Evolutionary conservation across 2,113 vertebrate genomes (phyloP), one percentile per base, ranked within the genome.

Genomic region (Sclerurus mexicanus): DNA sequence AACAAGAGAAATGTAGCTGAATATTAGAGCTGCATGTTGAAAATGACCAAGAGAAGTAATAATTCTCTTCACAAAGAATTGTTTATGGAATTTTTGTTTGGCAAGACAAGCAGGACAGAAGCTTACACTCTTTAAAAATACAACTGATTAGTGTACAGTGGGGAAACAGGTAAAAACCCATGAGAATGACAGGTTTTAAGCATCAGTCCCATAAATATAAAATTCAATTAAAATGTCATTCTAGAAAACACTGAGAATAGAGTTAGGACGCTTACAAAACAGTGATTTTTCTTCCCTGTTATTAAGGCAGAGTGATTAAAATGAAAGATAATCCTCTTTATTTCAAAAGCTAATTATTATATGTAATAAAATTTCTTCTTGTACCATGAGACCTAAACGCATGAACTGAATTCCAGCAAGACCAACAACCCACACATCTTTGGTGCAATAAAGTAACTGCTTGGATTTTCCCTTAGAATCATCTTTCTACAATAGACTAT

Each of bases 291-390:
- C 53, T 90, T 74, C 23, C 10, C 46, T 63, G 60, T 35, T 49
- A 72, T 72, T 81, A 90, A 89, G 46, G n/a, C 52, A 64, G 17
- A 33, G 31, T 72, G 90, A 95, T 93, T 89, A 94, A 95, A 96
- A 77, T 74, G 37, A 74, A 95, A 93, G 60, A 94, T 75, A 85
- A 92, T 27, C 30, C 19, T 19, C 68, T 75, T 77, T 59, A 77
- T 81, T 95, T 84, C 64, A 93, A 92, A 90, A 92, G 62, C 88
- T 87, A 93, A 92, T 87, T 91, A 91, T 85, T 84, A 68, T 24
- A 71, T 6, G 19, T 27, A 94, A 75, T 84, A 77, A 93, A 69
- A 53, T 71, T 74, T 82, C 47, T 89, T 76, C n/a, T 75, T 87
- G 49, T 52, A 90, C n/a, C 23, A 7, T 68, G 52, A 92, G 72